Conservation (phyloP, 2,888 invertebrate species). For the Seira sanloemensis region DNA sequence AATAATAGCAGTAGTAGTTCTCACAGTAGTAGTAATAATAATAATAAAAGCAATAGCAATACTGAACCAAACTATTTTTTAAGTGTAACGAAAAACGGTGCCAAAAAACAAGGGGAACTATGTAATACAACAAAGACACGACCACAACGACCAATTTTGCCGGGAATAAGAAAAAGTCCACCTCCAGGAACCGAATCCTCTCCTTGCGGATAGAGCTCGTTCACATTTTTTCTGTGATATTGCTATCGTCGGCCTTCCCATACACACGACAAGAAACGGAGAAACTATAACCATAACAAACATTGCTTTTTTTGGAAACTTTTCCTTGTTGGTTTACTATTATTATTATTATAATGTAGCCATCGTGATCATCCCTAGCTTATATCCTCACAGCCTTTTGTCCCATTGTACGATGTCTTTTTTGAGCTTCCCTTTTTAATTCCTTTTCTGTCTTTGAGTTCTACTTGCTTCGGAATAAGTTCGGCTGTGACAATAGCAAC, state of each 20-base stretch:
- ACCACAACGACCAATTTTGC: constrained; percentile 17
- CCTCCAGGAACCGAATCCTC: neutral
- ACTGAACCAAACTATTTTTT: neutral
- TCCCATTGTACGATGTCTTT: neutral
- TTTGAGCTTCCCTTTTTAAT: neutral
- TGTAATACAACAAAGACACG: constrained; percentile 6
- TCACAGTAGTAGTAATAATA: constrained; percentile 22
- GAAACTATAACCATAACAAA: neutral
- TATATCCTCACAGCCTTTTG: neutral
- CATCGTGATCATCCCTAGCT: constrained; percentile 16
- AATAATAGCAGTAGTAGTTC: constrained; percentile 38
- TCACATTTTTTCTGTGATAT: neutral
- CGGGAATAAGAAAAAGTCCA: neutral
- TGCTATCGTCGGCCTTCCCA: neutral
- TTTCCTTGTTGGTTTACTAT: constrained; percentile 1
- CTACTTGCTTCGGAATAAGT: neutral
- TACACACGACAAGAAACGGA: neutral
- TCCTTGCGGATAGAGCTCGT: neutral
- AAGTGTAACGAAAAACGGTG: neutral
- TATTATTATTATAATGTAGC: constrained; percentile 19
- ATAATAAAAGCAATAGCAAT: constrained; percentile 18
- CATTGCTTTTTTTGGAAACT: neutral
- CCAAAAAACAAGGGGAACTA: constrained; percentile 3
- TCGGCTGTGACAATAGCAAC: constrained; percentile 4
- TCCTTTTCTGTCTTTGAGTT: too few relatives aligned